Evolutionary conservation across 1,140 invertebrate species (phyloP), one percentile per base, ranked within the genome.

Genomic region (Formica exsecta): DNA sequence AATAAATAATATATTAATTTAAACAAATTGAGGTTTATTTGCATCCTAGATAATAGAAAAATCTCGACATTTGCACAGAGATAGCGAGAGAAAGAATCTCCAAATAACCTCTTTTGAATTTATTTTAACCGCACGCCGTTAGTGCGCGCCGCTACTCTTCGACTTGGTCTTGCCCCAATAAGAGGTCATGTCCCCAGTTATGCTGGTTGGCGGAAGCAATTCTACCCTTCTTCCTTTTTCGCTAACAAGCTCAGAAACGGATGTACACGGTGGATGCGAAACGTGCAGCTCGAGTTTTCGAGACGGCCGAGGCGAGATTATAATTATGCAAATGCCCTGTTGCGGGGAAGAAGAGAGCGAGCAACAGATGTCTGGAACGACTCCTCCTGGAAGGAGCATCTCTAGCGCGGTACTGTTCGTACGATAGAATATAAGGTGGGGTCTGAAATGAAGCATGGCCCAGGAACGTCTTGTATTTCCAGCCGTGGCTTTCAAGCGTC

Each of bases 291-390:
- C 61, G 89, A 86, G 86, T 89, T 91, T 91, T 89, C 86, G 89
- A 91, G 91, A 87, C 87, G 84, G 87, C 77, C 88, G 90, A 83
- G 86, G 90, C 89, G 90, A 90, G 90, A 92, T 92, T 92, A 92
- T 92, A 92, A 92, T 92, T 91, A 92, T 92, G 91, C 91, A 92
- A 92, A 92, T 92, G 91, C 81, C 85, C 86, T 90, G 90, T 91
- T 91, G 90, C 90, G 89, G 87, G 44, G 85, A 89, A 87, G 84
- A 88, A 81, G 86, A 91, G 75, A 84, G 83, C 86, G 80, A 92
- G 91, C 91, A 92, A 92, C 91, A 92, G 91, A 92, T 92, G 91
- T 92, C 91, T 86, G 87, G 86, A 92, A 92, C 91, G 91, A 89
- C 90, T 77, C 74, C 79, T 89, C 44, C 74, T 41, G 62, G 77